phyloP scores from a whole-genome alignment of 2,113 vertebrate species.

The Oophaga pumilio region DNA sequence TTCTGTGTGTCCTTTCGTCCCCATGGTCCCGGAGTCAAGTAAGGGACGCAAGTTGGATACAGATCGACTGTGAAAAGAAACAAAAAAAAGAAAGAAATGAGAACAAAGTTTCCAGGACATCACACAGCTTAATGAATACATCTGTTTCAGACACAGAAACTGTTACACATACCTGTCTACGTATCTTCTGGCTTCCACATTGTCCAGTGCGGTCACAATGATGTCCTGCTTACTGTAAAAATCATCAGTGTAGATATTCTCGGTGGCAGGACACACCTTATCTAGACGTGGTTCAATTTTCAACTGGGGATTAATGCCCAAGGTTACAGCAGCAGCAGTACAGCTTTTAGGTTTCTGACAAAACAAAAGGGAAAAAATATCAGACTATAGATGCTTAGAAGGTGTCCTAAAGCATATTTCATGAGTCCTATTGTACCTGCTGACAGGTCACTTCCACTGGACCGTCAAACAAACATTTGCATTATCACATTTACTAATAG shows the following conservation, averaged over 20 bases:
- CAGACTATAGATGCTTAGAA: too few relatives aligned
- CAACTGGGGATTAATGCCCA: slow-evolving; percentile 87
- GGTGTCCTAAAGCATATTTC: too few relatives aligned
- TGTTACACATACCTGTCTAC: slow-evolving; percentile 84
- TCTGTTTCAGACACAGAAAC: neutral
- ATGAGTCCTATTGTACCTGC: too few relatives aligned
- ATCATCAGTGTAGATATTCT: slow-evolving; percentile 85
- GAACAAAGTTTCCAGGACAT: neutral
- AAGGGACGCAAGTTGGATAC: slow-evolving; percentile 91
- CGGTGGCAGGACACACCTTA: slow-evolving; percentile 94
- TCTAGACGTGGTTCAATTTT: slow-evolving; percentile 90
- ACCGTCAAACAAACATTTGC: too few relatives aligned
- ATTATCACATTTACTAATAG: too few relatives aligned
- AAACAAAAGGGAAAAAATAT: slow-evolving; percentile 47
- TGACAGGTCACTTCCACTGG: too few relatives aligned
- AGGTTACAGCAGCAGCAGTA: slow-evolving; percentile 87
- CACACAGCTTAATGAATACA: neutral
- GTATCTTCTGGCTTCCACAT: slow-evolving; percentile 95
- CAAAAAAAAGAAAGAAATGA: neutral
- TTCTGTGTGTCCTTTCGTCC: slow-evolving; percentile 98
- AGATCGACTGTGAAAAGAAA: slow-evolving; percentile 78
- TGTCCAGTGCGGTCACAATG: slow-evolving; percentile 94
- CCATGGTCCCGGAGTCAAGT: slow-evolving; percentile 98
- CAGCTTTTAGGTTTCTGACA: slow-evolving; percentile 93
- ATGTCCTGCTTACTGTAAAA: slow-evolving; percentile 87